Evolutionary conservation across 2,113 vertebrate species (phyloP).

Genomic region (Sebastes schlegelii): DNA sequence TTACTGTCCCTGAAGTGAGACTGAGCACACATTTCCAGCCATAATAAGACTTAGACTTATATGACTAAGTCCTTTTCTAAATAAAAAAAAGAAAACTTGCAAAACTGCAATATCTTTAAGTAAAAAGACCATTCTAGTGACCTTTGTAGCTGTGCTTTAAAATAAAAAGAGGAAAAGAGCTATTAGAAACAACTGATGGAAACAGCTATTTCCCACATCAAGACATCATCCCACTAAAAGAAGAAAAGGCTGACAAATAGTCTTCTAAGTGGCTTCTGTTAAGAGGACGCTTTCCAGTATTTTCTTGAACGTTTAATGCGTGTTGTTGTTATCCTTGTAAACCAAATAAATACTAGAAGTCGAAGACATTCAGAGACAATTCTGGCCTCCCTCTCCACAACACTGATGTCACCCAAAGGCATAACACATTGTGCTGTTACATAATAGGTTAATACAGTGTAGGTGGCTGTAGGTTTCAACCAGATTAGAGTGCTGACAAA

Average conservation of each 20-base stretch:
- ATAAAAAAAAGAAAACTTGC: neutral
- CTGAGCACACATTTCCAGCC: neutral
- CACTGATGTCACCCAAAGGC: no score
- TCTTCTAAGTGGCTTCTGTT: neutral
- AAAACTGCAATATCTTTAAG: neutral
- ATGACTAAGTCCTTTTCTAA: neutral
- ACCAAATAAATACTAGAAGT: neutral
- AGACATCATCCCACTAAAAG: neutral
- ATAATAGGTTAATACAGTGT: neutral
- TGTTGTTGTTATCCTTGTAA: neutral
- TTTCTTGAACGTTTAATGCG: neutral
- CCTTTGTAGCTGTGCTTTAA: neutral
- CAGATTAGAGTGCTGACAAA: neutral
- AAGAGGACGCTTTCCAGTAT: neutral
- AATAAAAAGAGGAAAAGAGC: neutral
- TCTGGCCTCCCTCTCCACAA: neutral
- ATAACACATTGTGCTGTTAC: no score
- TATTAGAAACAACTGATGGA: neutral
- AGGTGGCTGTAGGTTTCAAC: neutral
- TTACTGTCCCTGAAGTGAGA: neutral
- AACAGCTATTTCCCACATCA: neutral
- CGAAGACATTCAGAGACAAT: neutral
- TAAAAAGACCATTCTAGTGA: neutral
- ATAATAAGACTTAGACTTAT: neutral
- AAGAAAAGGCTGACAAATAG: neutral